These are phyloP conservation scores for Psittacula echo DNA, from an alignment of 2,797 vertebrate genomes.

Conservation along the genomic window DNA sequence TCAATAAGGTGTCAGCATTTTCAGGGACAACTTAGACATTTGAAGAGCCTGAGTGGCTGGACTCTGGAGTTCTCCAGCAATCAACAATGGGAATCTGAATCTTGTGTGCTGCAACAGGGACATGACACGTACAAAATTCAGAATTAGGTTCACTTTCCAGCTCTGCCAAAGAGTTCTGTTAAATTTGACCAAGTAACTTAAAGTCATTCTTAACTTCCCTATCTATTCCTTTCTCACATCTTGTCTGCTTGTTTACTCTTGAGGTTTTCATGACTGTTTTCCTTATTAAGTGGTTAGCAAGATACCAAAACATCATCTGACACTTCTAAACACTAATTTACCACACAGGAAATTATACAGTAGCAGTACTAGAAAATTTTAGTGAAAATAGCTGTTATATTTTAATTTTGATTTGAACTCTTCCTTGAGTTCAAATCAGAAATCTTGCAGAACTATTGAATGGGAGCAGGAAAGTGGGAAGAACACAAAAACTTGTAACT, in stretches of 20 bases:
- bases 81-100: neutral
- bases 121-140: neutral
- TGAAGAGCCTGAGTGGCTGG: neutral
- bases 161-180: neutral
- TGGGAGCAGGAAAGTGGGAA: neutral
- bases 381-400: neutral
- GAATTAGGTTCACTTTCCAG: neutral
- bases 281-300: slow-evolving; percentile 3
- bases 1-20: neutral
- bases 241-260: neutral
- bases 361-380: neutral
- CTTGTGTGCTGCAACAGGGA: neutral
- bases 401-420: neutral
- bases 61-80: neutral
- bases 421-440: neutral
- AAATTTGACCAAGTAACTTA: neutral
- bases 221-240: neutral
- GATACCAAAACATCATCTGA: slow-evolving; percentile 19
- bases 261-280: neutral
- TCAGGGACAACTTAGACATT: neutral
- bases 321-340: slow-evolving; percentile 28
- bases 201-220: neutral
- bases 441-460: neutral
- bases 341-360: neutral
- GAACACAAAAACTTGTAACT: neutral